A percentile compares a stretch with the other conserved stretches of the same genome.
Conservation (phyloP, 1,140 invertebrate species). For the Solen grandis region DNA sequence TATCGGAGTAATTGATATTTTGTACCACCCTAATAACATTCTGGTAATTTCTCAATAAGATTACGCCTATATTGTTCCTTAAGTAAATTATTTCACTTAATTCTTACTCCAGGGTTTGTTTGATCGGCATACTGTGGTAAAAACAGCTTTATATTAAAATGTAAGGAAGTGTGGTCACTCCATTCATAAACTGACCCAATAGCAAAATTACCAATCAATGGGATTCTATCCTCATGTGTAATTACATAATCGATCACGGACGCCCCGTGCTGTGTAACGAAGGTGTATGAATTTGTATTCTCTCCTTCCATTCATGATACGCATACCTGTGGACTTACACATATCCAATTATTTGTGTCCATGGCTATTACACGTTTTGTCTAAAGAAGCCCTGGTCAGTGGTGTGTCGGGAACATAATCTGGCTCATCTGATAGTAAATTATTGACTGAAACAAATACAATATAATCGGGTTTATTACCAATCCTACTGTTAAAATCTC, state of each 20-base stretch:
- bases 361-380: background rate
- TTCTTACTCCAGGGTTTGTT: no score
- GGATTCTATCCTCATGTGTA: no score
- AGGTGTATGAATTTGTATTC: background rate
- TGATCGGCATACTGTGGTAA: background rate
- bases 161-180: no score
- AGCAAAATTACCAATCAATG: background rate
- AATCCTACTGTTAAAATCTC: no score
- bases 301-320: conserved; percentile 6
- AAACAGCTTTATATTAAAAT: background rate
- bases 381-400: background rate
- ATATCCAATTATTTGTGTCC: conserved; percentile 2
- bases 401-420: conserved; percentile 21
- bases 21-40: background rate
- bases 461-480: no score
- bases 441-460: no score
- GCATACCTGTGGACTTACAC: conserved; percentile 3
- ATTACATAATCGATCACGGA: background rate
- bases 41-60: background rate
- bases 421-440: no score
- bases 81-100: no score
- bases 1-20: background rate
- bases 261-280: background rate
- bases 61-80: background rate
- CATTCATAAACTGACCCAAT: no score